Percentiles rank a stretch among this genome's conserved stretches.
Conservation (phyloP, 2,888 invertebrate species). For the Congeria kusceri region DNA sequence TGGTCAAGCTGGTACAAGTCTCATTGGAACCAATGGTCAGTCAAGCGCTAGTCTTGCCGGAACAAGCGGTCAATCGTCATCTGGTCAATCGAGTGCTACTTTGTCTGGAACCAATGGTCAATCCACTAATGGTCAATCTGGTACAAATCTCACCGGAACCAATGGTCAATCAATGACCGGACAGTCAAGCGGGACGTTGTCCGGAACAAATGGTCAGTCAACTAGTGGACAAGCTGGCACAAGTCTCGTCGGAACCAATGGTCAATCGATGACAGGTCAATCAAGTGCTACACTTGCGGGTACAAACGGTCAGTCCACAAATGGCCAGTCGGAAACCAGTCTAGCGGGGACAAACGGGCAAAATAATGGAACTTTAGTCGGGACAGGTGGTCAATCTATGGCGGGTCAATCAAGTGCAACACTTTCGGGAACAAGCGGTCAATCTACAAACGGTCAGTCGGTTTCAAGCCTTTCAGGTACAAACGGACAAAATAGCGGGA, state of each 20-base stretch:
- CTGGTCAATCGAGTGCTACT: too few species aligned
- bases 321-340: too few species aligned
- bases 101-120: too few species aligned
- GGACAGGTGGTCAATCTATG: too few species aligned
- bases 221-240: neutral
- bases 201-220: constrained; percentile 33
- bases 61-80: neutral
- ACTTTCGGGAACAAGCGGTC: neutral
- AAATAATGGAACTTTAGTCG: too few species aligned
- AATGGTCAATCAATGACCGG: neutral
- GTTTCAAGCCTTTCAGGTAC: neutral
- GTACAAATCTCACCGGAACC: neutral
- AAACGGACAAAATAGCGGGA: constrained; percentile 6
- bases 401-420: too few species aligned
- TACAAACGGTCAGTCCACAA: too few species aligned
- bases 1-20: neutral
- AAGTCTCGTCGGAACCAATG: too few species aligned
- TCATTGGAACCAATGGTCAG: neutral
- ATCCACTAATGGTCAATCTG: constrained; percentile 8
- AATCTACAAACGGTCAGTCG: constrained; percentile 12
- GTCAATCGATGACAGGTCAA: too few species aligned
- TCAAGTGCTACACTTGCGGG: too few species aligned
- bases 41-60: too few species aligned
- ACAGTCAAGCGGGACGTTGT: constrained; percentile 29
- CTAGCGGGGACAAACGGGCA: too few species aligned